Evolutionary conservation across 1,140 invertebrate genomes (phyloP).

Genomic region (Drosophila chauvacae): DNA sequence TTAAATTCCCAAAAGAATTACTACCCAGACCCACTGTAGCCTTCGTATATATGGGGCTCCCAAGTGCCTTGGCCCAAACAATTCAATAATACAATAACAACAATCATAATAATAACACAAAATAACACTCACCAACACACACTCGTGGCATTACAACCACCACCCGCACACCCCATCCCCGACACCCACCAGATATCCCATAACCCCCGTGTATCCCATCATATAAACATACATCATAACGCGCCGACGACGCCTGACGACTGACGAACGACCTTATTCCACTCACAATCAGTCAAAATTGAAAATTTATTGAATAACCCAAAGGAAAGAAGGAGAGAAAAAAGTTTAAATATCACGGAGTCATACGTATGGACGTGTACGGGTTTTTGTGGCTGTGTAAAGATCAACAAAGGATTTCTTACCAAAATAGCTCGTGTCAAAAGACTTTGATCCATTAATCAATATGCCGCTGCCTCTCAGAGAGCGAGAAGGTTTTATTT

Average conservation of each 20-base stretch:
- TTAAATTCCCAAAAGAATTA: background rate
- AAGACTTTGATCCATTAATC: conserved; percentile 85
- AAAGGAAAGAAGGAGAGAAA: conserved; percentile 12
- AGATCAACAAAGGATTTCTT: conserved; percentile 84
- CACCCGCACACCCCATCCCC: conserved; percentile 33
- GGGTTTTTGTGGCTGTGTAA: conserved; percentile 65
- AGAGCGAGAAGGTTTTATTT: conserved; percentile 62
- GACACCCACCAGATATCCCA: background rate
- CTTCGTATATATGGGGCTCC: conserved; percentile 20
- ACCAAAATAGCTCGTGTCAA: conserved; percentile 84
- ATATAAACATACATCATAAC: conserved; percentile 79
- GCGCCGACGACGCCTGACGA: conserved; percentile 73
- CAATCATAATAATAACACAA: conserved; percentile 83
- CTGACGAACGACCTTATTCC: conserved; percentile 80
- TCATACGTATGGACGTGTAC: conserved; percentile 32
- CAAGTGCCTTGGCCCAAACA: conserved; percentile 83
- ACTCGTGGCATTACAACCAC: conserved; percentile 57
- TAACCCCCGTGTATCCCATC: conserved; percentile 15
- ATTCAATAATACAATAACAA: conserved; percentile 84
- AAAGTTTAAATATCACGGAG: conserved; percentile 49
- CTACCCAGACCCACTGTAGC: conserved; percentile 43
- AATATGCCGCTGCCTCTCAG: conserved; percentile 73
- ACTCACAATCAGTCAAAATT: conserved; percentile 84
- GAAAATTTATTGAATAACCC: conserved; percentile 84
- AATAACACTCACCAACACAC: conserved; percentile 61